Base-by-base conservation (phyloP, 2,797 vertebrate genomes). In the Xenopus petersii region DNA sequence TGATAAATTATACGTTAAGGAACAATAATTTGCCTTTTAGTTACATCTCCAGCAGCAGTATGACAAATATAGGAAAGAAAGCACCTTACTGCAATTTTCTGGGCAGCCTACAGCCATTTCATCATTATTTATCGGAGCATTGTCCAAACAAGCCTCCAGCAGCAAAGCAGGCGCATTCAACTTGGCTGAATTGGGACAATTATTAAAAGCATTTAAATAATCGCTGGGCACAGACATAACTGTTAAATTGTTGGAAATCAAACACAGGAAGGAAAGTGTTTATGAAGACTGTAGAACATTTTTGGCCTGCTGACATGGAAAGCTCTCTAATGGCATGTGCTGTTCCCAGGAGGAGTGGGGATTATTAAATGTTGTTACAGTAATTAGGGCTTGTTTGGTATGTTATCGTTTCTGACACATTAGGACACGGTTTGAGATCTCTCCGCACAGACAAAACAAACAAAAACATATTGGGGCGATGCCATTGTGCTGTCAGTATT, bases 21-120 rank as follows among this genome's bases (percentile, higher is more conserved):
- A 30, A 30, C 58, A 73, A 71, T 10, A 77, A 30, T 77, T 48
- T 63, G 47, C 67, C 42, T 51, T 12, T 15, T 15, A 12, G 3
- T 51, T 4, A 51, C 4, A 51, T 4, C 49, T 12, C 49, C 49
- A 51, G 4, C 49, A 15, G 11, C 49, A 51, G 15, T 51, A 51
- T 0, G 6, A 51, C 11, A 51, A 51, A 15, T 5, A 17, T 56
- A 56, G 13, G 3, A 7, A 16, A 56, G 51, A 56, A 56, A 16
- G 49, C 49, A 51, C 11, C 4, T 56, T 2, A 17, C 16, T n/a
- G 49, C 54, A 56, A 16, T 56, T 17, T 56, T n/a, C 12, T 16
- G 54, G 8, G 12, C 7, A 56, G 15, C 54, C 13, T 56, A 56
- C 9, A 17, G 54, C 54, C 54, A 16, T 56, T 56, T 56, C 16